phyloP scores from a whole-genome alignment of 2,797 vertebrate species.

The Rhinella marina region DNA sequence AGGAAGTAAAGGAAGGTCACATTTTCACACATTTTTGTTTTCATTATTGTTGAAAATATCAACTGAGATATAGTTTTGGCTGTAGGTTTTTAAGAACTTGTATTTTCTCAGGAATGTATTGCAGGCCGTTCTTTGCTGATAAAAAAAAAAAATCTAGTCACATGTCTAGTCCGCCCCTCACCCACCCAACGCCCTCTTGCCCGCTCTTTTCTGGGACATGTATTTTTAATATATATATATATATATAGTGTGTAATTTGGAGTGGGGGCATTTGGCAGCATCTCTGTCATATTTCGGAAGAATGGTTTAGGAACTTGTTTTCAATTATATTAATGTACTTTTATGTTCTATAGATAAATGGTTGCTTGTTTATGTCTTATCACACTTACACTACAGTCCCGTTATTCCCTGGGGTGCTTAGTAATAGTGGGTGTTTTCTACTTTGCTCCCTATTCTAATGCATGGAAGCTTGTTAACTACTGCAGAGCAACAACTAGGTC shows the following conservation, averaged over 20 bases:
- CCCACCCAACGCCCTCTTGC: slow-evolving; percentile 52
- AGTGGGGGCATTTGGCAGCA: background rate
- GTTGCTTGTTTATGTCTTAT: background rate
- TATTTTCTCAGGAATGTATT: slow-evolving; percentile 8
- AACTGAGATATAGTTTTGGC: background rate
- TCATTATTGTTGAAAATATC: background rate
- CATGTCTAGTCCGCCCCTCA: slow-evolving; percentile 46
- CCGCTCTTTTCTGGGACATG: slow-evolving; percentile 46
- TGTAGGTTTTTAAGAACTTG: slow-evolving; percentile 1
- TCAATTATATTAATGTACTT: background rate
- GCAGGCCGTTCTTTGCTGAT: slow-evolving; percentile 33
- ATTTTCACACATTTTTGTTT: background rate
- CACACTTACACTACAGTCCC: background rate
- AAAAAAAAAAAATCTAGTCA: slow-evolving; percentile 54
- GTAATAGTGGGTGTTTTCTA: slow-evolving; percentile 35
- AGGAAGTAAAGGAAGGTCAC: slow-evolving; percentile 25
- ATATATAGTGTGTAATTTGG: background rate
- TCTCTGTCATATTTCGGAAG: background rate
- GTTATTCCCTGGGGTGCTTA: slow-evolving; percentile 41
- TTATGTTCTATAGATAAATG: background rate
- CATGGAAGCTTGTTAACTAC: background rate
- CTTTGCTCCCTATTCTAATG: background rate
- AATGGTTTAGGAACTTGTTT: background rate
- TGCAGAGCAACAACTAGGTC: background rate
- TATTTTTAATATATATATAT: slow-evolving; percentile 3